Percentiles rank a stretch among this genome's conserved stretches.
Evolutionary conservation across 1,140 invertebrate species (phyloP).

Genomic region (Dryas iulia): DNA sequence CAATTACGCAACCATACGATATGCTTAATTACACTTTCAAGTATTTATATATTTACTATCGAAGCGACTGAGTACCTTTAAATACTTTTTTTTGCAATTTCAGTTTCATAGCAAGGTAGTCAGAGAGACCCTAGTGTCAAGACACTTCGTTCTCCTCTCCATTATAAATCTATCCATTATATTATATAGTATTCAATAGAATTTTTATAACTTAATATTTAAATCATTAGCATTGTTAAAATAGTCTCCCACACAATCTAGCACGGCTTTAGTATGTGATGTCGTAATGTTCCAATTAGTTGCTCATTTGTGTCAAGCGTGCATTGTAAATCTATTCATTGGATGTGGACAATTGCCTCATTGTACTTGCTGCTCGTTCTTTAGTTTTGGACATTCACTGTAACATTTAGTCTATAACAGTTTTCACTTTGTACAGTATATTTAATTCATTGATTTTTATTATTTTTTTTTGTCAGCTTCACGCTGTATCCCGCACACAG

Average conservation of each 20-base stretch:
- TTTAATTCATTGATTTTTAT: neutral
- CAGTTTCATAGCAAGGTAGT: too few relatives aligned
- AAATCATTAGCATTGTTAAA: slow-evolving; percentile 31
- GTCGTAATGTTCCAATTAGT: slow-evolving; percentile 76
- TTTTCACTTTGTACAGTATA: slow-evolving; percentile 22
- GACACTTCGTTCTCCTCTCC: too few relatives aligned
- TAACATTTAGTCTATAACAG: slow-evolving; percentile 29
- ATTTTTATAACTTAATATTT: slow-evolving; percentile 10
- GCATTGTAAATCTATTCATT: slow-evolving; percentile 73
- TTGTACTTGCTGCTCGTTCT: slow-evolving; percentile 58
- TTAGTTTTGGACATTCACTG: slow-evolving; percentile 62
- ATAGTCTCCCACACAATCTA: slow-evolving; percentile 48
- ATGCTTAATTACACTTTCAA: too few relatives aligned
- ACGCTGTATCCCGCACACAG: too few relatives aligned
- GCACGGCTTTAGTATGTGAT: slow-evolving; percentile 59
- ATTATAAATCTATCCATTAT: too few relatives aligned
- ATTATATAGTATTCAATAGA: neutral
- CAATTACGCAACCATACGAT: too few relatives aligned
- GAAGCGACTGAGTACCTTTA: too few relatives aligned
- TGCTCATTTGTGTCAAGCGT: slow-evolving; percentile 75
- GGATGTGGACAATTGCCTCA: slow-evolving; percentile 68
- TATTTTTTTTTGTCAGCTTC: too few relatives aligned
- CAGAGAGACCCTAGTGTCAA: too few relatives aligned
- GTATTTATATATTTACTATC: too few relatives aligned
- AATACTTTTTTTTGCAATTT: too few relatives aligned